Conservation (phyloP, 2,888 invertebrate genomes). For the Mermis nigrescens region DNA sequence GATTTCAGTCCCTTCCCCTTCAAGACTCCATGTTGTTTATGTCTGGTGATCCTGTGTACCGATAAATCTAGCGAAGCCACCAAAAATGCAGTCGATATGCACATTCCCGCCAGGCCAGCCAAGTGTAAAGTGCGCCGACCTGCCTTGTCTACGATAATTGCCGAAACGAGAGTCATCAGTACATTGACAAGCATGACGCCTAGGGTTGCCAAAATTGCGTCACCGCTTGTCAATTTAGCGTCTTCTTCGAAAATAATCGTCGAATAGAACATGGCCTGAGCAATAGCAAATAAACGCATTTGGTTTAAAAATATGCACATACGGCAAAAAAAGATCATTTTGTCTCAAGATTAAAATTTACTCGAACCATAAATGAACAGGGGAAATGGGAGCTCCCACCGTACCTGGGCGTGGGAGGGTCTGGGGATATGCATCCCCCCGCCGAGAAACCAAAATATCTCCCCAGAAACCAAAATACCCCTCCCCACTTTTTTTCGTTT, state of each 20-base stretch:
- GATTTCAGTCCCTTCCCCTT: no score
- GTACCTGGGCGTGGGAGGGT: no score
- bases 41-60: neutral
- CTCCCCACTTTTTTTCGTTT: no score
- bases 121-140: conserved; percentile 63
- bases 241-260: conserved; percentile 50
- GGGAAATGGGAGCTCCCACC: no score
- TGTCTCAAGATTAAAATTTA: no score
- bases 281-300: conserved; percentile 15
- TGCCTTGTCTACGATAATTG: conserved; percentile 56
- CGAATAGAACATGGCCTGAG: conserved; percentile 55
- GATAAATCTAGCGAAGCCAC: conserved; percentile 38
- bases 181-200: conserved; percentile 70
- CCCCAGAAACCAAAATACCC: no score
- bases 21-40: no score
- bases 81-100: conserved; percentile 48
- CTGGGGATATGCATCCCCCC: no score
- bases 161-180: conserved; percentile 59
- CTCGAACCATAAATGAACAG: no score
- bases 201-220: conserved; percentile 58
- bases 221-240: conserved; percentile 44
- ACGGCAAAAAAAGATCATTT: neutral
- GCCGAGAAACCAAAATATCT: no score
- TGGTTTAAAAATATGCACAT: no score
- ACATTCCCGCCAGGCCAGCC: conserved; percentile 59